Conservation (phyloP, 2,888 invertebrate species). For the Limnephilus auricula region DNA sequence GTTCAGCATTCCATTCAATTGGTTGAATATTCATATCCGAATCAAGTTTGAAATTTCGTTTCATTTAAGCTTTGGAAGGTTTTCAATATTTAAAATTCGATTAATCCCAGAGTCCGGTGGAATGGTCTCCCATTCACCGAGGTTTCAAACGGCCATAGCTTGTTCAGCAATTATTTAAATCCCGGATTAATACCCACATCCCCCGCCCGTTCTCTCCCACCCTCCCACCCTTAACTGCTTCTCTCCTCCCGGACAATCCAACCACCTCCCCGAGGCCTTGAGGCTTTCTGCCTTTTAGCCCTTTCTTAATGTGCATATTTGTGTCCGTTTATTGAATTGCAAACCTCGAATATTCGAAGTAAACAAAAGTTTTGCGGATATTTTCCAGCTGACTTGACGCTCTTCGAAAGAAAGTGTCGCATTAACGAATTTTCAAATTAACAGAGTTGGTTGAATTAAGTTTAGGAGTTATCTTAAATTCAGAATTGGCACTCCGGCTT, state of each 20-base stretch:
- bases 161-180: constrained; percentile 50
- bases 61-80: neutral
- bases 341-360: constrained; percentile 8
- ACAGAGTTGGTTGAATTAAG: neutral
- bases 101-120: constrained; percentile 22
- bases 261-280: neutral
- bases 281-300: constrained; percentile 18
- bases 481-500: neutral
- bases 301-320: constrained; percentile 26
- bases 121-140: neutral
- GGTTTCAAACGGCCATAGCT: constrained; percentile 29
- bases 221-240: neutral
- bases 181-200: constrained; percentile 35
- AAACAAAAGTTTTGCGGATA: neutral
- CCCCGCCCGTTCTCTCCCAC: neutral
- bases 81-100: constrained; percentile 19
- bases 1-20: neutral
- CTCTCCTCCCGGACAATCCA: neutral
- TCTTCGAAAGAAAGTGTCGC: neutral
- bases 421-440: neutral
- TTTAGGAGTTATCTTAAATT: neutral
- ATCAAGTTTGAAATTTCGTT: constrained; percentile 13
- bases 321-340: constrained; percentile 4
- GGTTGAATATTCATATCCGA: neutral
- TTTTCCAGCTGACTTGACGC: neutral